A percentile compares a stretch with the other conserved stretches of the same genome.
These are phyloP conservation scores for Hypotaenidia philippensis DNA, from an alignment of 2,797 vertebrate species.

Conservation along the genomic window DNA sequence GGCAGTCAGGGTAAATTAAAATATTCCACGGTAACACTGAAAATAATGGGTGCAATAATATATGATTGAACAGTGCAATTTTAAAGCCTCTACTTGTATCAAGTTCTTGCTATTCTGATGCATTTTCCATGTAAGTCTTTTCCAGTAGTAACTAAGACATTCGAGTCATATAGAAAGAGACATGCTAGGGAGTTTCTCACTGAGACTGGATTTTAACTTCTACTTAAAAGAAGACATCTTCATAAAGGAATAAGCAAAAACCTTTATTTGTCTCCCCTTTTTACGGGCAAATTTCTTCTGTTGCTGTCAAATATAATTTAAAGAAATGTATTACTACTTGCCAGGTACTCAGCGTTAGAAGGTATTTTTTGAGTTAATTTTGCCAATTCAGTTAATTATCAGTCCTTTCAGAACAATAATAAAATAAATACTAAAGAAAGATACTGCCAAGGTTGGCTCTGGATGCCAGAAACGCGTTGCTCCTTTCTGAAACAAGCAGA, in stretches of 20 bases:
- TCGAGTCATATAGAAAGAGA: not conserved
- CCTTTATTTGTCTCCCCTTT: not conserved
- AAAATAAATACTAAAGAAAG: not conserved
- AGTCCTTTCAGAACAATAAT: not conserved
- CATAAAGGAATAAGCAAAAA: not conserved
- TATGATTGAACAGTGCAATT: not conserved
- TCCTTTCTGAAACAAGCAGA: slow-evolving; percentile 41
- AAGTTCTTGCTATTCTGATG: not conserved
- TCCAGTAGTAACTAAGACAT: not conserved
- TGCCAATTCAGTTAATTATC: not conserved
- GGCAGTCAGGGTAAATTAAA: not conserved
- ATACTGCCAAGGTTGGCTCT: not conserved
- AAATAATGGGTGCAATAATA: not conserved
- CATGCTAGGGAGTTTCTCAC: not conserved
- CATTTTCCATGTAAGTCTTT: not conserved
- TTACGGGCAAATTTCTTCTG: not conserved
- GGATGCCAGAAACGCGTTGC: not conserved
- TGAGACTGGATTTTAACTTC: not conserved
- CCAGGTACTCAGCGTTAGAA: not conserved
- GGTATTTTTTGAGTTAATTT: slow-evolving; percentile 7
- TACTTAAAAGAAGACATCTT: not conserved
- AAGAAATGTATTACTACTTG: not conserved
- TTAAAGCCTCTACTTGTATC: not conserved
- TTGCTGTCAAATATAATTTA: not conserved
- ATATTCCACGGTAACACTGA: not conserved